Evolutionary conservation across 2,113 vertebrate genomes (phyloP), one percentile per base, ranked within the genome.

Genomic region (Pomatorhinus ruficollis): DNA sequence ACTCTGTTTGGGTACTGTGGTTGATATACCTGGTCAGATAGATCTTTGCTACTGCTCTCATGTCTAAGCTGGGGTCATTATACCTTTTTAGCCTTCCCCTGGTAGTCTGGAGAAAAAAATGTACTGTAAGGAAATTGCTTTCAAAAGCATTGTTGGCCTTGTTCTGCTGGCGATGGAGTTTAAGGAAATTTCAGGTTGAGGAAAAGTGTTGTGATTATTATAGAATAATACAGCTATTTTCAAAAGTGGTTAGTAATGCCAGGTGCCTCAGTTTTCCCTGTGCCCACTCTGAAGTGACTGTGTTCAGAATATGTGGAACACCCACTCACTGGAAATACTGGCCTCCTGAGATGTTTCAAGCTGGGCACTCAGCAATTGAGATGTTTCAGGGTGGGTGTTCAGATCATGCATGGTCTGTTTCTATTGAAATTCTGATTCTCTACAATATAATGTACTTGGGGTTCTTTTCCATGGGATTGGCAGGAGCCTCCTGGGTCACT

Each of bases 131-230:
- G 87, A 83, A 53, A 64, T 81, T 91, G 53, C 52, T 92, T 92
- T 94, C 64, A 88, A 56, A 94, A 96, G 35, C 37, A 23, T 42
- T 71, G 35, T 59, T 91, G 78, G 61, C 68, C 87, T 88, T 78
- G 14, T 91, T 96, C 56, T 54, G 22, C 44, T 83, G 59, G 21
- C 3, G 2, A 0, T 53, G 17, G 40, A 72, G 64, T 92, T 89
- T 47, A 52, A 76, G 35, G 35, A 63, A 90, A 60, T 96, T 96
- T 93, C 85, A 68, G 19, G 15, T 84, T 95, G 89, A 95, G 77
- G 72, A 87, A 81, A 95, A 87, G 39, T 89, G 82, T 90, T 45
- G 5, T 53, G 68, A 83, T 93, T 87, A 64, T 92, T 93, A 79
- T 15, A 87, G 77, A 90, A 78, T 64, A 75, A 77, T 60, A 71